phyloP scores from a whole-genome alignment of 2,113 vertebrate species.

The Amphilophus citrinellus region DNA sequence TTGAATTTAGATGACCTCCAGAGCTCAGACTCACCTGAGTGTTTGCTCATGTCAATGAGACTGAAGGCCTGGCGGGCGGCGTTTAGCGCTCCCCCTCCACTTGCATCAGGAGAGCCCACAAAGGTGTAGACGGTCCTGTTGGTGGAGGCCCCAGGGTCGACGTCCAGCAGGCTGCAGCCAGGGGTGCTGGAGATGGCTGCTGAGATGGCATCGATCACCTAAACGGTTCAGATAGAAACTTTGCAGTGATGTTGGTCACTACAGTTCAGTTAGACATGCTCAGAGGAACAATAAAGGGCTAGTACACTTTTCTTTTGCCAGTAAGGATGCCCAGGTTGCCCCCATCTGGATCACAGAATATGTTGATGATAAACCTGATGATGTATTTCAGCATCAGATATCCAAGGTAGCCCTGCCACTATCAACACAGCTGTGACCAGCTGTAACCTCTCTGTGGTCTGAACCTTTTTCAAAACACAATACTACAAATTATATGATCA shows the following conservation, averaged over 20 bases:
- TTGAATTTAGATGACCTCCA: not conserved
- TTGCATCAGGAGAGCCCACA: slow-evolving; percentile 85
- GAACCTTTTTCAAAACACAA: too few species aligned
- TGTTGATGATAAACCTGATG: too few species aligned
- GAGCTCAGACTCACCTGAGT: slow-evolving; percentile 77
- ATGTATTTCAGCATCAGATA: too few species aligned
- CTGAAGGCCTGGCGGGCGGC: slow-evolving; percentile 84
- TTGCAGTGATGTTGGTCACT: not conserved
- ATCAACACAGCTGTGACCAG: too few species aligned
- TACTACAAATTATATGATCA: too few species aligned
- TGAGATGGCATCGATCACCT: slow-evolving; percentile 90
- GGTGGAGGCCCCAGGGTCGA: slow-evolving; percentile 91
- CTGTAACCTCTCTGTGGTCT: too few species aligned
- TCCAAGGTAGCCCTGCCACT: too few species aligned
- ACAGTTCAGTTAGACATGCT: not conserved
- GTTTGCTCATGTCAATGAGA: slow-evolving; percentile 92
- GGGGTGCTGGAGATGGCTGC: slow-evolving; percentile 83
- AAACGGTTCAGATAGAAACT: not conserved
- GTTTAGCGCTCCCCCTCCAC: slow-evolving; percentile 87
- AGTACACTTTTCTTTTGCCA: not conserved
- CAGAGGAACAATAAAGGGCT: not conserved
- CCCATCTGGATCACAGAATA: too few species aligned
- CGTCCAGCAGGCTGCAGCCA: slow-evolving; percentile 89
- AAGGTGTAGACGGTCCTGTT: slow-evolving; percentile 97
- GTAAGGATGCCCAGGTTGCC: not conserved